Evolutionary conservation across 2,888 invertebrate species (phyloP), one percentile per base, ranked within the genome.

Genomic region (Acleris holmiana): DNA sequence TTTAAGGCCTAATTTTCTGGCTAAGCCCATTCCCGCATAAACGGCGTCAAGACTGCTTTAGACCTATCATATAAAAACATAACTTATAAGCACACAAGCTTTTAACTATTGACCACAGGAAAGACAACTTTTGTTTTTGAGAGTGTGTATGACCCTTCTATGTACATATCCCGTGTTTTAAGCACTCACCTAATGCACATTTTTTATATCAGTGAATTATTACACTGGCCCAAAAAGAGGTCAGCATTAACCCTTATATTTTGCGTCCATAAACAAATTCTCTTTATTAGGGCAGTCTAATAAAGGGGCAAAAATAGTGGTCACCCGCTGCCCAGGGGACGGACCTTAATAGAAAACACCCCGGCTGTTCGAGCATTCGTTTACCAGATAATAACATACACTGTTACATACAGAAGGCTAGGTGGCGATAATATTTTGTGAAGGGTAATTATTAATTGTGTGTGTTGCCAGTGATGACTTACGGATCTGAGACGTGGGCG

Each of bases 251-350:
- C 41, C 61, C 53, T 60, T 69, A 68, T 70, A 70, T 72, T 68
- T 61, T 53, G 68, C 60, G 61, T 68, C 69, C 71, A 71, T 68
- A 73, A 79, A 85, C 85, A 85, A 83, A 86, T 85, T 83, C 75
- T 75, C 79, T 85, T 85, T 85, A 86, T 84, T 85, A 81, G 79
- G 73, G 74, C 70, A 72, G 69, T 76, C 79, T 85, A 85, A 84
- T 85, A 85, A 85, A 86, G 80, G 79, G 73, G 71, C 83, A 85
- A 86, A 85, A 86, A 85, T 84, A 84, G 85, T 85, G 86, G 86
- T 80, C 77, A 71, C 69, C 85, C 86, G 72, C 83, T 80, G 73
- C 69, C 66, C 35, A 53, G 41, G 63, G 60, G 48, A 63, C 51
- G 65, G 55, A 61, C 18, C 48, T 19, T 55, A 67, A 65, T 66